Percentiles rank a stretch among this genome's conserved stretches.
These are phyloP conservation scores for Drosophila greeni DNA, from an alignment of 2,888 invertebrate genomes.

Conservation along the genomic window DNA sequence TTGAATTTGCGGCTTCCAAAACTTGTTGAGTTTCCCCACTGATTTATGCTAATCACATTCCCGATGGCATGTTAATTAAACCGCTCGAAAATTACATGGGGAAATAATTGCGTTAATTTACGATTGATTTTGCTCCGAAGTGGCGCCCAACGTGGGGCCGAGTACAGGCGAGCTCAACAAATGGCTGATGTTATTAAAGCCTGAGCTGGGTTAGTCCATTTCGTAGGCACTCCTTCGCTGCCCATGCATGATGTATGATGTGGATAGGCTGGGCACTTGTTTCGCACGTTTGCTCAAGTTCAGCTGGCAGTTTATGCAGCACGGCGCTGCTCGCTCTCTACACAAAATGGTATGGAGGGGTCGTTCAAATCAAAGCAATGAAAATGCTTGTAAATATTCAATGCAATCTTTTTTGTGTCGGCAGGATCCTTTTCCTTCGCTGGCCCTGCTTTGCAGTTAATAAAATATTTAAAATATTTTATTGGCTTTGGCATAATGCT, in stretches of 20 bases:
- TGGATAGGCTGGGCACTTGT: conserved; percentile 41
- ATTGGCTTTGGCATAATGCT: conserved; percentile 57
- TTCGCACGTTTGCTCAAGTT: conserved; percentile 51
- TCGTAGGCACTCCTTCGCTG: conserved; percentile 40
- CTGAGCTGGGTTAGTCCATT: conserved; percentile 22
- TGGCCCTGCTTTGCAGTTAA: conserved; percentile 61
- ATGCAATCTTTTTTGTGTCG: conserved; percentile 55
- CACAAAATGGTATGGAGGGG: conserved; percentile 36
- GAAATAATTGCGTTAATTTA: conserved; percentile 42
- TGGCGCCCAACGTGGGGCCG: conserved; percentile 13
- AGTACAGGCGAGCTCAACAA: not conserved
- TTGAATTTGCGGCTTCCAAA: conserved; percentile 37
- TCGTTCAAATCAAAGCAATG: conserved; percentile 73
- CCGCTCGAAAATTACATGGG: conserved; percentile 30
- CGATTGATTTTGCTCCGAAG: conserved; percentile 1
- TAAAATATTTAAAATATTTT: conserved; percentile 69
- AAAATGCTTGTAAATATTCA: conserved; percentile 76
- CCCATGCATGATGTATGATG: conserved; percentile 19
- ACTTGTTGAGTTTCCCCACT: conserved; percentile 56
- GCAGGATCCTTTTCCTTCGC: conserved; percentile 33
- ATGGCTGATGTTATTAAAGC: conserved; percentile 1
- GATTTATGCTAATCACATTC: conserved; percentile 57
- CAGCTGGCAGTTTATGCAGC: conserved; percentile 62
- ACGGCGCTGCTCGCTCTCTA: conserved; percentile 51
- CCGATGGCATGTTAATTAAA: conserved; percentile 46